Base-by-base conservation (phyloP, 2,888 invertebrate species). In the Eurois occulta region DNA sequence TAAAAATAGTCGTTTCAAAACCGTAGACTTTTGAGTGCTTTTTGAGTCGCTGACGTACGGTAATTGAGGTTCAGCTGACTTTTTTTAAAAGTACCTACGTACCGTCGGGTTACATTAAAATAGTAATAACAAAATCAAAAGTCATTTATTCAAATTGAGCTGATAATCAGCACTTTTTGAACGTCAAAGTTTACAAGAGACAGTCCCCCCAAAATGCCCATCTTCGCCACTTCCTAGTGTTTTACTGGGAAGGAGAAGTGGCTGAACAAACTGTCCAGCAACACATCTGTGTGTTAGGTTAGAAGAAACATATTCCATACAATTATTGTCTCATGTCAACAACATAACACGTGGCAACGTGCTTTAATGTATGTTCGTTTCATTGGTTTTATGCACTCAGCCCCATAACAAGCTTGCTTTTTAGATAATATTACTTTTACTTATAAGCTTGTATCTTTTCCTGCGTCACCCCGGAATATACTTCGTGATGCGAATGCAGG, bases 351-450 rank as follows among this genome's bases (percentile, higher is more conserved):
- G 3, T 7, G 0, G 10, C 1, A 16, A 13, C 7, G 18, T 35
- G 1, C 8, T 21, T 43, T 55, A 70, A 2, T 21, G 2, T 41
- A 48, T 1, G 11, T 32, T 13, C 3, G 11, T 32, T 13, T 21
- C 18, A 8, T 5, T 2, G 0, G 3, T 3, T 21, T 24, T 43
- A 6, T 10, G 8, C 16, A 18, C 0, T 71, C 8, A 60, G 16
- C 5, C 18, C 5, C 32, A 5, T 0, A 18, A 46, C 0, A 1
- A 2, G 0, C 3, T 35, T 6, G 8, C 1, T 18, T 7, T 18
- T 2, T 7, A 11, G 2, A 18, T 18, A 16, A 43, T 32, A 21
- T 2, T 11, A 8, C 24, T 32, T 46, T 38, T 52, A 3, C 18
- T 60, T 58, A 16, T 28, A n/a, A 28, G 28, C 24, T 58, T 6